These are phyloP conservation scores for Blastomussa wellsi DNA, from an alignment of 92 coral and sea anemone species.

Conservation along the genomic window DNA sequence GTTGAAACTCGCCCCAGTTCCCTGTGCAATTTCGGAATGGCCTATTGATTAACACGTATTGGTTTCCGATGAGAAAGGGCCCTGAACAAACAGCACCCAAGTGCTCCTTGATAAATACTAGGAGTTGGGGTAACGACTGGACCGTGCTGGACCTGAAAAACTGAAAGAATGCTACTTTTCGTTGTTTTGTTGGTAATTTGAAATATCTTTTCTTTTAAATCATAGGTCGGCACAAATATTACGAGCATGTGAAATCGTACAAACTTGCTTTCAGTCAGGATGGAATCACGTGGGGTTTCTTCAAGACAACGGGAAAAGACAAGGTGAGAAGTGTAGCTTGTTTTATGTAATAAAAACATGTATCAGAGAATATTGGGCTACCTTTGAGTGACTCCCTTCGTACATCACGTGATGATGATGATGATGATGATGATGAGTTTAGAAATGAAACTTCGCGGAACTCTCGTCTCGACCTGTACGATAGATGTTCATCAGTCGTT, in stretches of 20 bases:
- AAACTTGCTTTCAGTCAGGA: constrained; percentile 64
- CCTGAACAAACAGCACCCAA: too few species aligned
- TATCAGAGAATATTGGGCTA: background rate
- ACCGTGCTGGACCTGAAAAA: too few species aligned
- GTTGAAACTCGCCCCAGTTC: too few species aligned
- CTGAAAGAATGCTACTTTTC: too few species aligned
- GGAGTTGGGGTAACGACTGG: too few species aligned
- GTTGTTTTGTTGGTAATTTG: background rate
- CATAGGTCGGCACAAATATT: constrained; percentile 72
- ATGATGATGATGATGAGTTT: too few species aligned
- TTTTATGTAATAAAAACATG: background rate
- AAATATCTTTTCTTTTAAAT: background rate
- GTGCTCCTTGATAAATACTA: too few species aligned
- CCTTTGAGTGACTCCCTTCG: background rate
- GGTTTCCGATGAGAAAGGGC: too few species aligned
- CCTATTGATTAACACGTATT: too few species aligned
- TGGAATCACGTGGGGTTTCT: constrained; percentile 50
- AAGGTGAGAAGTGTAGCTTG: constrained; percentile 13
- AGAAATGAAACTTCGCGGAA: background rate
- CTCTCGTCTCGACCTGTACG: background rate
- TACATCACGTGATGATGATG: too few species aligned
- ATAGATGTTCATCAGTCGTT: background rate
- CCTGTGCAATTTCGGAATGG: too few species aligned
- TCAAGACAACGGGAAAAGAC: constrained; percentile 32
- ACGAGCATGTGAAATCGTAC: constrained; percentile 75